Conservation (phyloP, 2,113 vertebrate species). For the Illadopsis cleaveri region DNA sequence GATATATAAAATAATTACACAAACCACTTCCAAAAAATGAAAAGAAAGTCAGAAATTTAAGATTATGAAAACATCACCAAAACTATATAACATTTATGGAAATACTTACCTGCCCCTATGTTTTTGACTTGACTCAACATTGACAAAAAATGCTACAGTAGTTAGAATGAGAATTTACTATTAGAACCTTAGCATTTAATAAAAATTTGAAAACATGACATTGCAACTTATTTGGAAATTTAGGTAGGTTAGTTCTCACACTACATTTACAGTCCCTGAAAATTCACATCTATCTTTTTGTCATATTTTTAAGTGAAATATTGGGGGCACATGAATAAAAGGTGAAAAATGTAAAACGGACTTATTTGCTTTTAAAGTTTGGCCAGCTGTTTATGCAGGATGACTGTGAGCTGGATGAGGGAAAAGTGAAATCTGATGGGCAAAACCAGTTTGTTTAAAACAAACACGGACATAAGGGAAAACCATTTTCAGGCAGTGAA, state of each 20-base stretch:
- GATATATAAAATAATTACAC: background rate
- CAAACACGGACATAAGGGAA: background rate
- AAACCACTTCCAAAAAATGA: background rate
- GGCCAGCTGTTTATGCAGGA: background rate
- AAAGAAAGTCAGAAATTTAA: background rate
- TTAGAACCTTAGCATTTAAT: background rate
- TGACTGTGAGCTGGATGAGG: background rate
- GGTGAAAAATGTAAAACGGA: background rate
- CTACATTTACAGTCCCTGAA: background rate
- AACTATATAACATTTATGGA: background rate
- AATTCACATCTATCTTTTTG: background rate
- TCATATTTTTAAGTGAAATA: background rate
- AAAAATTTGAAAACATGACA: background rate
- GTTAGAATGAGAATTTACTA: background rate
- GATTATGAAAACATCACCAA: background rate
- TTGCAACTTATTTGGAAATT: background rate
- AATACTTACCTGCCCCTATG: background rate
- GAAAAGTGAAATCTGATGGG: background rate
- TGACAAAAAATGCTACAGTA: background rate
- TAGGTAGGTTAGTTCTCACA: background rate
- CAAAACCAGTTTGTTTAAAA: background rate
- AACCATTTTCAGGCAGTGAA: background rate
- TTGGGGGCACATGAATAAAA: background rate
- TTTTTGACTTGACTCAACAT: background rate
- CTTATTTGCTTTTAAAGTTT: background rate